phyloP scores from a whole-genome alignment of 2,113 vertebrate genomes.

The Pseudonaja textilis region DNA sequence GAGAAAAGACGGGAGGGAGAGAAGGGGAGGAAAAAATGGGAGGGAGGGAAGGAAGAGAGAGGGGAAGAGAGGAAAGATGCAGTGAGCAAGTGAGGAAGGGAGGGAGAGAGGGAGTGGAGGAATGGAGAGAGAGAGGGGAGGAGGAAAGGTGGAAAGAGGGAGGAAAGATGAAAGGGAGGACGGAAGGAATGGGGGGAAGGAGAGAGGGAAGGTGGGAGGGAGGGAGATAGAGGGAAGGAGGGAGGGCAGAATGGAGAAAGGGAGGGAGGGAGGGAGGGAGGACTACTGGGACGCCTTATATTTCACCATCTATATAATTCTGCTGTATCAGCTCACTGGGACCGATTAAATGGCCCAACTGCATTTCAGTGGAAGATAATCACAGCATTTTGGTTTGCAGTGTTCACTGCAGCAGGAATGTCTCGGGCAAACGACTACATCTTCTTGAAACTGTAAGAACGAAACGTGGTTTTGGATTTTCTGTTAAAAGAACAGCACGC shows the following conservation, averaged over 20 bases:
- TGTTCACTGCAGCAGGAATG: background rate
- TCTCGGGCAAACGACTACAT: background rate
- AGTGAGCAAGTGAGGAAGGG: no score
- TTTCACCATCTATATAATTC: background rate
- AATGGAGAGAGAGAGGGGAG: no score
- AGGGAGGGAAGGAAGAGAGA: no score
- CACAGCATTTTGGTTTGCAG: background rate
- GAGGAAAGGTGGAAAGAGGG: no score
- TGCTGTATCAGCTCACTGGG: background rate
- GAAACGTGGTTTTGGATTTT: background rate
- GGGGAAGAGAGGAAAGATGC: no score
- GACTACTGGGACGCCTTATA: background rate
- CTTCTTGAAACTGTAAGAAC: background rate
- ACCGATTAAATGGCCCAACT: background rate
- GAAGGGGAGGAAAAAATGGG: no score
- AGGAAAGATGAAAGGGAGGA: no score
- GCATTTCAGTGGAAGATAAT: background rate
- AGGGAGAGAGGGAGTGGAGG: no score
- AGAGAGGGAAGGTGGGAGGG: no score
- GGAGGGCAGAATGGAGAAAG: fast-evolving
- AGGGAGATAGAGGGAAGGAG: background rate
- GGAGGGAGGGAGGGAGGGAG: no score
- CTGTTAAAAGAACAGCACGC: no score
- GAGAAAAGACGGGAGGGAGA: background rate
- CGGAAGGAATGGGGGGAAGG: fast-evolving